These are phyloP conservation scores for Epinephelus moara DNA, from an alignment of 2,113 vertebrate genomes.

Conservation along the genomic window DNA sequence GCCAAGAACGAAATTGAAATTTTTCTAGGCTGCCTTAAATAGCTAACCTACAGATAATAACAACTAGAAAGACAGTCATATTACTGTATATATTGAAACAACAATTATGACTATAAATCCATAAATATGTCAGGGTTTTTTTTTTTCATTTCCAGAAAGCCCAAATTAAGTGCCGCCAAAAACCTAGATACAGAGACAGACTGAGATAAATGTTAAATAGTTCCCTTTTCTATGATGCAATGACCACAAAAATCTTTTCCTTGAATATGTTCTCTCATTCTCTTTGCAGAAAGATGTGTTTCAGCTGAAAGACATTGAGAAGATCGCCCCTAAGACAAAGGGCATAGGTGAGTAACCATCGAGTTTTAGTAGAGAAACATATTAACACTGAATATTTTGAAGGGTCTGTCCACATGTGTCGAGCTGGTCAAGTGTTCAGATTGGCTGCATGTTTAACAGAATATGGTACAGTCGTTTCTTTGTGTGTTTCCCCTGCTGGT, in stretches of 20 bases:
- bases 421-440: not conserved
- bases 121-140: not conserved
- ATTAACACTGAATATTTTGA: not conserved
- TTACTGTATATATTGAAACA: not conserved
- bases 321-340: constrained; percentile 97
- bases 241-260: not conserved
- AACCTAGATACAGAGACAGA: not conserved
- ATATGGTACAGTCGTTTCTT: not conserved
- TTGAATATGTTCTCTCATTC: not conserved
- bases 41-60: not conserved
- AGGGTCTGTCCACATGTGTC: not conserved
- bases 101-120: not conserved
- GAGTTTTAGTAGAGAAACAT: not conserved
- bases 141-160: not conserved
- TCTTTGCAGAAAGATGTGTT: constrained; percentile 95
- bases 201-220: not conserved
- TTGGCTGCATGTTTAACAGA: not conserved
- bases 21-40: not conserved
- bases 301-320: constrained; percentile 98
- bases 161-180: not conserved
- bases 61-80: not conserved
- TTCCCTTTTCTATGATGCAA: not conserved
- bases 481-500: not conserved
- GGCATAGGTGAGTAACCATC: constrained; percentile 93
- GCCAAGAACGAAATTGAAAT: too few species aligned